These are phyloP conservation scores for Drosophila nigromelanica DNA, from an alignment of 1,140 invertebrate species.

Conservation along the genomic window DNA sequence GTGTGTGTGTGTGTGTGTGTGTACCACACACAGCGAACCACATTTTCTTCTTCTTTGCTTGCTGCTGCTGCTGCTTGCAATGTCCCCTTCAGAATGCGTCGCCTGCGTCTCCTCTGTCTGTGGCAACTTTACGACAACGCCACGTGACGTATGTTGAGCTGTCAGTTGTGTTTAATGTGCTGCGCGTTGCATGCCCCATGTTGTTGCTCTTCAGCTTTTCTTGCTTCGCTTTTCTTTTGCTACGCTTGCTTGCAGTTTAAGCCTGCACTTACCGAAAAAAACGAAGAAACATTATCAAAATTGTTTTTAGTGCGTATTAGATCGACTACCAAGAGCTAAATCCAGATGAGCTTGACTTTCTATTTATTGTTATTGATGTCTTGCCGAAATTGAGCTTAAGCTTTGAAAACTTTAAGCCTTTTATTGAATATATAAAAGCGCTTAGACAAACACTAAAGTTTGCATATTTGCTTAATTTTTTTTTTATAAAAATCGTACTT, in stretches of 20 bases:
- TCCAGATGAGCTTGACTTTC: constrained; percentile 5
- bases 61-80: constrained; percentile 26
- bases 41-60: constrained; percentile 4
- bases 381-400: neutral
- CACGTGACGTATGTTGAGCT: constrained; percentile 79
- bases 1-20: too few relatives aligned
- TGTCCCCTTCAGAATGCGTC: constrained; percentile 16
- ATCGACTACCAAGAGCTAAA: constrained; percentile 29
- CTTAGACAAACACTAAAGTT: neutral
- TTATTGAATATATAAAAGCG: constrained; percentile 5
- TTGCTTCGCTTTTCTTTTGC: constrained; percentile 10
- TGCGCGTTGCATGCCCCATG: constrained; percentile 31
- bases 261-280: neutral
- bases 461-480: too few relatives aligned
- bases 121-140: constrained; percentile 74
- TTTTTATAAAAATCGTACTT: too few relatives aligned
- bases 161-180: constrained; percentile 81
- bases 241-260: constrained; percentile 9
- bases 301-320: constrained; percentile 36
- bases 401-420: neutral
- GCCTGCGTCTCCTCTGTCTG: constrained; percentile 33
- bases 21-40: constrained; percentile 30
- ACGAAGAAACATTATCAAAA: constrained; percentile 35
- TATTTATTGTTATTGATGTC: constrained; percentile 4
- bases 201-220: constrained; percentile 18